These are phyloP conservation scores for Poecilia latipinna DNA, from an alignment of 2,113 vertebrate genomes.

Conservation along the genomic window DNA sequence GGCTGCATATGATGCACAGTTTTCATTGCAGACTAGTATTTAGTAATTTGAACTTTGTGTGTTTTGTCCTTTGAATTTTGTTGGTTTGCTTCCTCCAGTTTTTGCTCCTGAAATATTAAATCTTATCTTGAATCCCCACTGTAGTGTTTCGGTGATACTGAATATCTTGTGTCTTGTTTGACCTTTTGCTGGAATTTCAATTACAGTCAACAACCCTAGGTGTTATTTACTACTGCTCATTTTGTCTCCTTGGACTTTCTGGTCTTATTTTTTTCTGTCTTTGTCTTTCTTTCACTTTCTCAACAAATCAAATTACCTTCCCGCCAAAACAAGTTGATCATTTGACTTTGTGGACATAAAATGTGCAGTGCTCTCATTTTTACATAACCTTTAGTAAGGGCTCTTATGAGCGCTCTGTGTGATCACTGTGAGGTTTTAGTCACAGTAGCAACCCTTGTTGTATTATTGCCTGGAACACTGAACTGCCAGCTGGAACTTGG, in stretches of 20 bases:
- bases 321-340: constrained; percentile 28
- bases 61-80: background rate
- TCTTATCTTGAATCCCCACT: background rate
- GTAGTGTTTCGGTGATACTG: background rate
- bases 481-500: too few species aligned
- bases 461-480: too few species aligned
- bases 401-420: background rate
- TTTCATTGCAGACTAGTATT: background rate
- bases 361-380: constrained; percentile 19
- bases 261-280: constrained; percentile 16
- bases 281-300: background rate
- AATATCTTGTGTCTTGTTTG: constrained; percentile 21
- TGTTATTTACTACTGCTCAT: background rate
- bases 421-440: too few species aligned
- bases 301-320: constrained; percentile 29
- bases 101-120: background rate
- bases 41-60: background rate
- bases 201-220: background rate
- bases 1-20: too few species aligned
- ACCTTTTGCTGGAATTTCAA: constrained; percentile 9
- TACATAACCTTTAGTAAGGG: background rate
- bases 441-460: too few species aligned
- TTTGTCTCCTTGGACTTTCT: constrained; percentile 22
- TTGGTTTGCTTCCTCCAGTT: background rate
- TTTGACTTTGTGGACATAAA: constrained; percentile 3